These are phyloP conservation scores for Petroica traversi DNA, from an alignment of 2,113 vertebrate species.

Conservation along the genomic window DNA sequence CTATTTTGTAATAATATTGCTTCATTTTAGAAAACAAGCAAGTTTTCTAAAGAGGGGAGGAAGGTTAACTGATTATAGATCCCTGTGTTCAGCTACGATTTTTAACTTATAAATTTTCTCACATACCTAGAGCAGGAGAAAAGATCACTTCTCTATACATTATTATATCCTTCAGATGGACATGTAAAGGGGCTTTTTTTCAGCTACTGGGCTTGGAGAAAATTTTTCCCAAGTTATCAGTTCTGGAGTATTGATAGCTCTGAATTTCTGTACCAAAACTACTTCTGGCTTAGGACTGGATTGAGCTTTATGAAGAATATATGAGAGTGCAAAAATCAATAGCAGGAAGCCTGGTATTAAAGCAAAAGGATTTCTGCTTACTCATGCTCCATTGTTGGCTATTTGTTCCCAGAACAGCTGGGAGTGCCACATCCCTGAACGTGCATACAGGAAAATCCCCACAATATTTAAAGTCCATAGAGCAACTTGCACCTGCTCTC, in stretches of 20 bases:
- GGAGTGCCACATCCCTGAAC: background rate
- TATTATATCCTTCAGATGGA: background rate
- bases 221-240: background rate
- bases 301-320: background rate
- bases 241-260: background rate
- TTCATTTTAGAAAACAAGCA: background rate
- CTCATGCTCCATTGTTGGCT: background rate
- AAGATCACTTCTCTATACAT: background rate
- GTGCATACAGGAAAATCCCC: background rate
- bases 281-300: background rate
- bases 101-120: background rate
- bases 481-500: background rate
- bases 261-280: background rate
- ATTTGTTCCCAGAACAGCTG: background rate
- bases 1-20: background rate
- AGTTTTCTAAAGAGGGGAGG: background rate
- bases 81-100: background rate
- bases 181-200: fast-evolving
- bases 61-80: background rate
- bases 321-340: background rate
- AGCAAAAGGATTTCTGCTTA: background rate
- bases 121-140: background rate
- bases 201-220: background rate
- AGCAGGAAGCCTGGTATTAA: background rate
- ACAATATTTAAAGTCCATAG: fast-evolving